A percentile compares a stretch with the other conserved stretches of the same genome.
Evolutionary conservation across 53 echinoderm and acorn worm genomes (phyloP).

Genomic region (Patiria pectinifera): DNA sequence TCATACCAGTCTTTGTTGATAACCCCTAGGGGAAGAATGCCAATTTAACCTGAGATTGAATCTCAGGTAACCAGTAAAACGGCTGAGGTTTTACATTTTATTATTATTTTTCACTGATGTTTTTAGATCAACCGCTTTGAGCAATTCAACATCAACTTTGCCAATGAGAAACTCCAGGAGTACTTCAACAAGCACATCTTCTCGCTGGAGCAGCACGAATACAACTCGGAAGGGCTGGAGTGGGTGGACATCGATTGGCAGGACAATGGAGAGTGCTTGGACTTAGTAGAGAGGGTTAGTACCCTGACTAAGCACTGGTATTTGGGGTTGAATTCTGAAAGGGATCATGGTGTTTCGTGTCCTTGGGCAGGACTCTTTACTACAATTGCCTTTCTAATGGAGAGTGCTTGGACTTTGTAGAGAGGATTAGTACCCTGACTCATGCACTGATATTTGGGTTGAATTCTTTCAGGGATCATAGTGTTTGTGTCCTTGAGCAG

Average conservation of each 20-base stretch:
- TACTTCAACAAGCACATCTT: conserved; percentile 99
- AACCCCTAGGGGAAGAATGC: no score
- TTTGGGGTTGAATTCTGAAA: no score
- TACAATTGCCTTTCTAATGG: no score
- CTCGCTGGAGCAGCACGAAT: conserved; percentile 98
- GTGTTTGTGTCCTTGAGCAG: neutral
- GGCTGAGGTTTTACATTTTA: neutral
- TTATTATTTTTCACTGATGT: neutral
- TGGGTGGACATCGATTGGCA: conserved; percentile 99
- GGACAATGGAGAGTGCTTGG: conserved; percentile 97
- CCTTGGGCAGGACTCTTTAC: no score
- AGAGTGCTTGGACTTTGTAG: no score
- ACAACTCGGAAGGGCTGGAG: conserved; percentile 90
- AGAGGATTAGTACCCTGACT: no score
- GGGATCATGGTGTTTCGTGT: no score
- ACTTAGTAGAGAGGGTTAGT: conserved; percentile 88
- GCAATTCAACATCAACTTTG: conserved; percentile 99
- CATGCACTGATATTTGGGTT: no score
- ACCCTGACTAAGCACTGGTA: no score
- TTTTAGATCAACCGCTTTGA: conserved; percentile 93
- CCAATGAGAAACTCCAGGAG: conserved; percentile 99
- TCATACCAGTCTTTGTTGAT: no score
- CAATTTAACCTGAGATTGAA: no score
- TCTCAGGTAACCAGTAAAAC: neutral
- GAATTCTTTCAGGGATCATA: neutral